Conservation (phyloP, 2,797 vertebrate species). For the Amblyraja radiata region DNA sequence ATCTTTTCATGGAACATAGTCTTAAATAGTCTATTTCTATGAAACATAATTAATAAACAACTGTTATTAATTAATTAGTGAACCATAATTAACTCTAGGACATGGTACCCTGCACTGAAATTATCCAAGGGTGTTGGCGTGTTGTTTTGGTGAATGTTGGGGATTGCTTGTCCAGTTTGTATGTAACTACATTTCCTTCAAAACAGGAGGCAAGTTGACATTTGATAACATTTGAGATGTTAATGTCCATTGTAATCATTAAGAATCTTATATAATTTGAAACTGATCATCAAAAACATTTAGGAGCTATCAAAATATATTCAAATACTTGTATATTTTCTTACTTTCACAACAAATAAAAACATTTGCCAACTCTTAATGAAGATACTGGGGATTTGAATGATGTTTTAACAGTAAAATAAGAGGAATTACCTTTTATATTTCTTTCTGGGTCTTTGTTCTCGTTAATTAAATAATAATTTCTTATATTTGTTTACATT, state of each 20-base stretch:
- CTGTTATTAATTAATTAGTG: background rate
- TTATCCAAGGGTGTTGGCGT: background rate
- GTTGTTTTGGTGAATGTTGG: background rate
- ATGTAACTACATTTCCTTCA: background rate
- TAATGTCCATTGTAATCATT: background rate
- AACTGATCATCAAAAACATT: background rate
- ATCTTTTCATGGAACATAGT: background rate
- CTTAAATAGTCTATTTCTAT: slow-evolving; percentile 9
- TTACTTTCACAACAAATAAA: background rate
- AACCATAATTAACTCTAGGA: background rate
- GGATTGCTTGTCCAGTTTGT: background rate
- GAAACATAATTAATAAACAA: background rate
- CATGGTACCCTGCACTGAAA: background rate
- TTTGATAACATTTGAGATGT: background rate
- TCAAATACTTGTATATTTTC: background rate
- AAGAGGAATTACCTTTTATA: background rate
- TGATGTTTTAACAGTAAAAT: background rate
- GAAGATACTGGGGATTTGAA: background rate
- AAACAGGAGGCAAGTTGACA: background rate
- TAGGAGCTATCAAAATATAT: background rate
- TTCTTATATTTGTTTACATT: background rate
- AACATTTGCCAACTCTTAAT: background rate
- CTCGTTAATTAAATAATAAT: background rate
- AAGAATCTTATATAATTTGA: background rate
- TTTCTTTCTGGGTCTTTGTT: background rate